Base-by-base conservation (phyloP, 2,113 vertebrate species). In the Salvelinus alpinus region DNA sequence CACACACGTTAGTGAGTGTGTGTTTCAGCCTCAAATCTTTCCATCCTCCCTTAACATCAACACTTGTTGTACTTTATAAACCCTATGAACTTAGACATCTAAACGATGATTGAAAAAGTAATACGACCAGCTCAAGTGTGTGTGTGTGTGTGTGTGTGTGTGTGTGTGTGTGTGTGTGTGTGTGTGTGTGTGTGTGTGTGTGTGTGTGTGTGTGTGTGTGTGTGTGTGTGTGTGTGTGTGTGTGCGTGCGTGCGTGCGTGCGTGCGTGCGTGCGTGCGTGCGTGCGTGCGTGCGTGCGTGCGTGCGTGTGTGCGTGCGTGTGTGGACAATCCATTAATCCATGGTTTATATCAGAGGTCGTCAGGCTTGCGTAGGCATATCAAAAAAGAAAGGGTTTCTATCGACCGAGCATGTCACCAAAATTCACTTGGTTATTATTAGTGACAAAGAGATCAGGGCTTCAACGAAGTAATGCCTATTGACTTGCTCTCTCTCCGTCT, bases 401-500 rank as follows among this genome's bases (percentile, higher is more conserved):
- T 64, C n/a, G 20, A 47, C 29, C 0, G 31, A 18, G 67, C 67
- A n/a, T 44, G 20, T 1, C 44, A 5, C 44, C n/a, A 69, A 69
- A 9, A 69, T 69, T 5, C 8, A 69, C 34, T 69, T 44, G 16
- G 29, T 27, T 70, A 70, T 70, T 70, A 44, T 70, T 70, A 70
- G 67, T n/a, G 60, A 70, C 34, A 44, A 70, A 47, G 34, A 47
- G 67, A 18, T 69, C 38, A 44, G 38, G 5, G 16, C 20, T 44
- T 44, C 38, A 44, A 11, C 16, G 7, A 5, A 47, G 34, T 44
- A 31, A 31, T 22, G n/a, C 20, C 67, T 44, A 44, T 44, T 44
- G 54, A 57, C 16, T 2, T n/a, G 31, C 47, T 18, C 48, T 12
- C 70, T 18, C 22, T 54, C 48, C 1, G 7, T 27, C 22, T 11